These are phyloP conservation scores for Diaphora mendica DNA, from an alignment of 2,888 invertebrate genomes.

Conservation along the genomic window DNA sequence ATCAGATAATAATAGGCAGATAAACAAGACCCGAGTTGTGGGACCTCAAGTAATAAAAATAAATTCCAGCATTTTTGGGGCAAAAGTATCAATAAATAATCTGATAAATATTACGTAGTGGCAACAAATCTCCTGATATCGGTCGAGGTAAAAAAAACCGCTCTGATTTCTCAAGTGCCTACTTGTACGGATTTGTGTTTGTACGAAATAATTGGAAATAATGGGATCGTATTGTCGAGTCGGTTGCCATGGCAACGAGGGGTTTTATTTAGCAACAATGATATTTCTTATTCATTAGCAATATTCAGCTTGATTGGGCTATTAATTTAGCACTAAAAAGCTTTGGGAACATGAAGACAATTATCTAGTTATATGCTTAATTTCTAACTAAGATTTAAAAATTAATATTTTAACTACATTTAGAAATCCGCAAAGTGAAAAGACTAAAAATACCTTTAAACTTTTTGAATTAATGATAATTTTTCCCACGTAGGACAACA, in stretches of 20 bases:
- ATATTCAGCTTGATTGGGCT: neutral
- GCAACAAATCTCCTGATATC: slow-evolving; percentile 17
- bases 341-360: neutral
- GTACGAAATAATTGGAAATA: slow-evolving; percentile 9
- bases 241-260: slow-evolving; percentile 19
- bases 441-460: neutral
- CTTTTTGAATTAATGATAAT: neutral
- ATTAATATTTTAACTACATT: neutral
- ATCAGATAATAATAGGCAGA: neutral
- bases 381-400: neutral
- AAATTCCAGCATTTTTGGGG: slow-evolving; percentile 8
- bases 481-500: too few relatives aligned
- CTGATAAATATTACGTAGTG: slow-evolving; percentile 13
- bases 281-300: slow-evolving; percentile 5
- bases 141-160: slow-evolving; percentile 9
- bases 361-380: neutral
- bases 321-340: neutral
- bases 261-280: slow-evolving; percentile 1
- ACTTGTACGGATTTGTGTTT: slow-evolving; percentile 19
- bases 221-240: slow-evolving; percentile 9
- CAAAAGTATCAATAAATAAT: slow-evolving; percentile 17
- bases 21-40: slow-evolving; percentile 8
- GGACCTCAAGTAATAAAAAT: slow-evolving; percentile 9
- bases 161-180: slow-evolving; percentile 28
- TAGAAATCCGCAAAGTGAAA: neutral